These are phyloP conservation scores for Threskiornis aethiopicus DNA, from an alignment of 2,797 vertebrate genomes.

Conservation along the genomic window DNA sequence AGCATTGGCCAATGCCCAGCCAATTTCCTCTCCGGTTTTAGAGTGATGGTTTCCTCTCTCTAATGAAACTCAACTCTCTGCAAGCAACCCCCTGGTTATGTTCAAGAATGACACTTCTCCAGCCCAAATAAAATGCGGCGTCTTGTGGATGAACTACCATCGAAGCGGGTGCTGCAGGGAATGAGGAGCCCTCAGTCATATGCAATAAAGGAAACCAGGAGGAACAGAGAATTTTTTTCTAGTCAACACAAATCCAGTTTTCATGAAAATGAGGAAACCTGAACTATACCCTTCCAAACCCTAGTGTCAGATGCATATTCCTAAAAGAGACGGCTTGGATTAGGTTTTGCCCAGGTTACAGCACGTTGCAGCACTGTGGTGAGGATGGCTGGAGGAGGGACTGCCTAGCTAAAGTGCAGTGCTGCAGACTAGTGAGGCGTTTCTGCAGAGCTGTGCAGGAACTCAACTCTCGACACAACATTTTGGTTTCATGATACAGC, in stretches of 20 bases:
- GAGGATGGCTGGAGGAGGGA: background rate
- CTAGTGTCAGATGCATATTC: background rate
- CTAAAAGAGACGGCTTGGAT: background rate
- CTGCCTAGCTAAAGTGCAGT: background rate
- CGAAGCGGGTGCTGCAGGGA: background rate
- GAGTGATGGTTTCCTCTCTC: background rate
- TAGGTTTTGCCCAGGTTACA: background rate
- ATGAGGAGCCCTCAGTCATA: background rate
- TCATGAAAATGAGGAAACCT: background rate
- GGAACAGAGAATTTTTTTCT: background rate
- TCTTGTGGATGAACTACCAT: background rate
- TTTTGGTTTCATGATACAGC: slow-evolving; percentile 3
- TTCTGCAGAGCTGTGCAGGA: background rate
- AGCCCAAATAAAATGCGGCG: accelerated
- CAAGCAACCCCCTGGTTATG: background rate
- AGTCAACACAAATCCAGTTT: background rate
- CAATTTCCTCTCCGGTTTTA: background rate
- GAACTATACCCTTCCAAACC: background rate
- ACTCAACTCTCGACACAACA: accelerated
- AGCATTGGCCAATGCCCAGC: background rate
- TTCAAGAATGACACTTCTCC: background rate
- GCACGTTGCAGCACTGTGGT: background rate
- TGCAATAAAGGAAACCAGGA: background rate
- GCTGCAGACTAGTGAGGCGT: background rate
- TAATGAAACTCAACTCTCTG: background rate